Evolutionary conservation across 2,888 invertebrate species (phyloP), one percentile per base, ranked within the genome.

Genomic region (Melanchra persicariae): DNA sequence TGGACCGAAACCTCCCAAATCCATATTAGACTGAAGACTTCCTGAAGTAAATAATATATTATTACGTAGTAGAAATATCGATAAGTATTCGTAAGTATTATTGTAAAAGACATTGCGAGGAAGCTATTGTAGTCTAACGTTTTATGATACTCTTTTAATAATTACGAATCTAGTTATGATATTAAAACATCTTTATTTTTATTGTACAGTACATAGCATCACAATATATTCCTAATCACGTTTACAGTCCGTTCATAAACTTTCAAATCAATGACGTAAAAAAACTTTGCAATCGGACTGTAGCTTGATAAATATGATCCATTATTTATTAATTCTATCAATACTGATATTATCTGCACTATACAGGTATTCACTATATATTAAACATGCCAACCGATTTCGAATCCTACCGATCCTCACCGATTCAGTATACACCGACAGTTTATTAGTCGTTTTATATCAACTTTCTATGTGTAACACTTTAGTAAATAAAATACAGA

Each of bases 21-120:
- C 30, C 5, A 6, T 67, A 60, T 71, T 84, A 84, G 79, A 82
- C 85, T 84, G 82, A 78, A 37, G 40, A 61, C 58, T 74, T 64
- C 51, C 34, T 55, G 12, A 66, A 71, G 15, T 52, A 68, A 49
- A 51, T 65, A 58, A 59, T 34, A 19, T 60, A 59, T 66, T 51
- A 51, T 26, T 37, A 79, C 17, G 6, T 69, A 55, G 15, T 74
- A 51, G 40, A 54, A 24, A 30, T 75, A 76, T 79, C 43, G 30
- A 54, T 67, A 80, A 70, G 74, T 79, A 64, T 58, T 66, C 37
- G 52, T 78, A 74, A 84, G 81, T 79, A 74, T 75, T 84, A 74
- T 57, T 65, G 57, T 55, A 69, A 73, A 69, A 71, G 68, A 77
- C 81, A 74, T 51, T 30, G 57, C 52, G 57, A 40, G 54, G 26